Conservation (phyloP, 2,113 vertebrate species). For the Laticauda colubrina region DNA sequence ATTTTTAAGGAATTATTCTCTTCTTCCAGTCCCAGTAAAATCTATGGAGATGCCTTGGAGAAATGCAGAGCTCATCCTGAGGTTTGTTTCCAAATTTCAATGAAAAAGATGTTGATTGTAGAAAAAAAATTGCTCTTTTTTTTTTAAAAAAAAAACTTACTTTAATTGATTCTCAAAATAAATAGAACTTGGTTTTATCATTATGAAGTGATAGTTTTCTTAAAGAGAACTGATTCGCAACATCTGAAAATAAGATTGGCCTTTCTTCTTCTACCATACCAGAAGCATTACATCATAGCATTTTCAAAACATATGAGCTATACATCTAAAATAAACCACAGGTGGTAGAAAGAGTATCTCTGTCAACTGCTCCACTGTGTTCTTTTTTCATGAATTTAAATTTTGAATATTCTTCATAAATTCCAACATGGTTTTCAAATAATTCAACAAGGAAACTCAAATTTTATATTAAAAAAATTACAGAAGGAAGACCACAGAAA, state of each 20-base stretch:
- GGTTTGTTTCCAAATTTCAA: constrained; percentile 69
- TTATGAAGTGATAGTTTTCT: neutral
- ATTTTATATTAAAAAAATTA: neutral
- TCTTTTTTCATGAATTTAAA: neutral
- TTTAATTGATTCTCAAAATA: neutral
- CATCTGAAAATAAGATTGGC: neutral
- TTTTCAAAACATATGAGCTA: neutral
- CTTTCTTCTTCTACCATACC: neutral
- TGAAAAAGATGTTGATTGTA: neutral
- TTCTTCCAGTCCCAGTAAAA: constrained; percentile 88
- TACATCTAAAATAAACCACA: neutral
- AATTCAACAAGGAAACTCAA: neutral
- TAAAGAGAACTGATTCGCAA: neutral
- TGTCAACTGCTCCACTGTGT: no score
- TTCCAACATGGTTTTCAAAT: neutral
- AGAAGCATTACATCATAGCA: neutral
- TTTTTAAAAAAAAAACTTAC: accelerated
- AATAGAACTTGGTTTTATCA: neutral
- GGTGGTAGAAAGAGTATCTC: neutral
- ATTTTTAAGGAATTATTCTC: constrained; percentile 94
- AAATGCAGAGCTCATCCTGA: constrained; percentile 88
- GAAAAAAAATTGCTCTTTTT: neutral
- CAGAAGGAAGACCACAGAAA: neutral
- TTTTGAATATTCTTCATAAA: constrained; percentile 22
- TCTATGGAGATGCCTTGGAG: constrained; percentile 88